Conservation (phyloP, 35 echinoderm and acorn worm species). For the Lytechinus variegatus region DNA sequence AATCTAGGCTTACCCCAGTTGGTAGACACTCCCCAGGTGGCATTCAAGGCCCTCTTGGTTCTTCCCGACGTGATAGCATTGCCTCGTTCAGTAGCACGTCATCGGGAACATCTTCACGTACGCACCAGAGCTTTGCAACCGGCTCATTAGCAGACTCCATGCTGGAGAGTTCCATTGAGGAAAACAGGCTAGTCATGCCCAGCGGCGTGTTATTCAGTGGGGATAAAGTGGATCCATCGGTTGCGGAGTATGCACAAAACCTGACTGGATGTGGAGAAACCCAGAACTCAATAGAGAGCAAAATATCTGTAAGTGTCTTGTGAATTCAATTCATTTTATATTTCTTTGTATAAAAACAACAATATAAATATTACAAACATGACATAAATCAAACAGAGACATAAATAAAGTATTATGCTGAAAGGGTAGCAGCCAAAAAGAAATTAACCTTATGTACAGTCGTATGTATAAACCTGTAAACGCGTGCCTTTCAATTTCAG, state of each 20-base stretch:
- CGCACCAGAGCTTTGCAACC: conserved; percentile 36
- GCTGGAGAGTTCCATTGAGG: conserved; percentile 33
- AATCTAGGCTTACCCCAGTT: neutral
- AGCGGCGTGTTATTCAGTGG: conserved; percentile 66
- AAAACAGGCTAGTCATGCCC: conserved; percentile 49
- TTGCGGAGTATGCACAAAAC: conserved; percentile 82
- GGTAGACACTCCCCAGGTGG: neutral
- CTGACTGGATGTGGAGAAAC: conserved; percentile 68
- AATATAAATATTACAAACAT: too few species aligned
- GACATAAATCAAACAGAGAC: too few species aligned
- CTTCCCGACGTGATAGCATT: conserved; percentile 59
- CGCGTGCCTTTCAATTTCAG: too few species aligned
- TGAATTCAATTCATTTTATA: too few species aligned
- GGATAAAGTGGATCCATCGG: conserved; percentile 64
- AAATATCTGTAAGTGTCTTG: conserved; percentile 77
- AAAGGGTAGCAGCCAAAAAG: too few species aligned
- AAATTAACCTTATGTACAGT: too few species aligned
- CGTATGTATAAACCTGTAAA: too few species aligned
- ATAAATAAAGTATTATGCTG: too few species aligned
- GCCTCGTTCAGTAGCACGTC: conserved; percentile 72
- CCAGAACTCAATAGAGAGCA: conserved; percentile 77
- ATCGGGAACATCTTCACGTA: conserved; percentile 55
- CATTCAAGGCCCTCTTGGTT: neutral
- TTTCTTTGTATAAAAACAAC: too few species aligned
- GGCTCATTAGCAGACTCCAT: conserved; percentile 34